These are phyloP conservation scores for Nebria ingens DNA, from an alignment of 1,140 invertebrate genomes.

Conservation along the genomic window DNA sequence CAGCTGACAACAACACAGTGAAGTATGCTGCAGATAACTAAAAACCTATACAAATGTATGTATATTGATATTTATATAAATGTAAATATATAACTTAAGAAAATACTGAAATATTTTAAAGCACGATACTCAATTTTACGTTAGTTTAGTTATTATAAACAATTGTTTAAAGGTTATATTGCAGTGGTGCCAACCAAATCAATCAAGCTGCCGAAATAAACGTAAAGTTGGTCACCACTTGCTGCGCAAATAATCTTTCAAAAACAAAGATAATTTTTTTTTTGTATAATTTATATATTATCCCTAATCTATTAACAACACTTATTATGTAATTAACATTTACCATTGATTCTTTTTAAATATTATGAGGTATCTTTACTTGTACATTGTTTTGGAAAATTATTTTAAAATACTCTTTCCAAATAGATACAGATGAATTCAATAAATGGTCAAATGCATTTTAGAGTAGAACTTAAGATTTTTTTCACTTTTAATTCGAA, in stretches of 20 bases:
- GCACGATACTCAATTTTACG: neutral
- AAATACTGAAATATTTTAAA: conserved; percentile 5
- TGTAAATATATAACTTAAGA: neutral
- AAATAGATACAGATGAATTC: neutral
- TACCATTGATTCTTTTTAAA: neutral
- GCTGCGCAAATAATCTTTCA: neutral
- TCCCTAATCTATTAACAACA: neutral
- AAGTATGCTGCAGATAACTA: neutral
- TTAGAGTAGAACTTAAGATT: too few species aligned
- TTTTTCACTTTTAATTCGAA: too few species aligned
- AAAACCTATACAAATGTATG: neutral
- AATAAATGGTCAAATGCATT: neutral
- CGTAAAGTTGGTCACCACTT: too few species aligned
- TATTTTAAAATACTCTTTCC: neutral
- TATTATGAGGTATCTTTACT: neutral
- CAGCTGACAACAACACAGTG: neutral
- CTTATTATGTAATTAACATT: conserved; percentile 2
- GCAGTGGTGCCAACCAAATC: neutral
- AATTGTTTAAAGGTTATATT: neutral
- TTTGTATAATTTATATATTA: neutral
- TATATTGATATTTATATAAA: neutral
- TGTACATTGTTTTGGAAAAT: conserved; percentile 1
- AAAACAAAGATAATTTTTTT: neutral
- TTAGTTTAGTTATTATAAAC: neutral
- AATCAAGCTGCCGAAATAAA: neutral